Percentiles rank a stretch among this genome's conserved stretches.
Evolutionary conservation across 2,797 vertebrate species (phyloP).

Genomic region (Tiaroga cobitis): DNA sequence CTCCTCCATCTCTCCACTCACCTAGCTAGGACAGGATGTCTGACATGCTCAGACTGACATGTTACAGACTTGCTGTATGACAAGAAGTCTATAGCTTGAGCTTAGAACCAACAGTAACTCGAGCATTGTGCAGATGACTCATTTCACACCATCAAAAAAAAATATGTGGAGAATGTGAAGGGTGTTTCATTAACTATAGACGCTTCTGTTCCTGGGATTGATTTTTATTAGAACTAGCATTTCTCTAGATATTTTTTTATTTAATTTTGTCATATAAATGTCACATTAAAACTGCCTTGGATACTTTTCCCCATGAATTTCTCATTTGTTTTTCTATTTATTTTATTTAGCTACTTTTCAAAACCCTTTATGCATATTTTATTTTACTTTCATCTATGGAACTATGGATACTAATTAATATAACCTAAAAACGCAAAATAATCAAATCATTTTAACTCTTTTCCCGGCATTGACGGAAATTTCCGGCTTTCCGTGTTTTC

Average conservation of each 20-base stretch:
- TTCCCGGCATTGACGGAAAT: too few relatives aligned
- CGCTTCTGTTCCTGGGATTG: neutral
- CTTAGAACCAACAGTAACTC: neutral
- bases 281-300: neutral
- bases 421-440: neutral
- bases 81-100: slow-evolving; percentile 5
- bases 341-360: neutral
- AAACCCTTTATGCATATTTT: neutral
- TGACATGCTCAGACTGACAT: slow-evolving; percentile 36
- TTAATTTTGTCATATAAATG: neutral
- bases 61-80: slow-evolving; percentile 16
- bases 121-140: neutral
- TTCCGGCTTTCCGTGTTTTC: too few relatives aligned
- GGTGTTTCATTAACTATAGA: neutral
- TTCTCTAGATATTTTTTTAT: neutral
- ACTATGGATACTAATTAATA: neutral
- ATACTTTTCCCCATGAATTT: neutral
- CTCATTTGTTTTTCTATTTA: neutral
- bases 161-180: neutral
- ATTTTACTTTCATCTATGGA: neutral
- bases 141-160: neutral
- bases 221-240: neutral
- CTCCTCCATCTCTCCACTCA: neutral
- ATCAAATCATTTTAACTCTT: neutral
- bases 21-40: neutral